A percentile compares a stretch with the other conserved stretches of the same genome.
Evolutionary conservation across 2,888 invertebrate species (phyloP).

Genomic region (Zaprionus lineosus): DNA sequence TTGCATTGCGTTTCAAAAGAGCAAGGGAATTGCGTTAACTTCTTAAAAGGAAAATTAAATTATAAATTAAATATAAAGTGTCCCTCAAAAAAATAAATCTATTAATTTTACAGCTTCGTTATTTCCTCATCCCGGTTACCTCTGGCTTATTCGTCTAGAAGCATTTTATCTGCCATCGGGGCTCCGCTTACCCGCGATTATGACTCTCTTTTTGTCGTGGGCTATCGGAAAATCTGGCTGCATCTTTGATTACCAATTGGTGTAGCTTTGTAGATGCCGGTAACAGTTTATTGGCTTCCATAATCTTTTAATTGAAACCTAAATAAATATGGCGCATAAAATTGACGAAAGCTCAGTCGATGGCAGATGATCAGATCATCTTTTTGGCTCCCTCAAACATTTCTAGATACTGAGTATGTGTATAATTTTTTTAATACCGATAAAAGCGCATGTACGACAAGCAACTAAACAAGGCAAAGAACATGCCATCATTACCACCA

Average conservation of each 20-base stretch:
- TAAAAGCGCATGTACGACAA: slow-evolving; percentile 79
- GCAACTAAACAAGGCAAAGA: slow-evolving; percentile 68
- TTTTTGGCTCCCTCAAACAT: not conserved
- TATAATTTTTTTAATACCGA: slow-evolving; percentile 69
- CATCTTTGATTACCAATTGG: slow-evolving; percentile 17
- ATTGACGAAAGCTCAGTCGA: slow-evolving; percentile 52
- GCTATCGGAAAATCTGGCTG: slow-evolving; percentile 12
- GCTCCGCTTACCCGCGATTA: no score
- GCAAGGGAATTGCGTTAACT: no score
- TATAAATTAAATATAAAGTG: no score
- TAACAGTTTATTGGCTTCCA: not conserved
- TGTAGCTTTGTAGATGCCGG: slow-evolving; percentile 13
- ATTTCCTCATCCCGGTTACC: no score
- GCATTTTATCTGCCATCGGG: no score
- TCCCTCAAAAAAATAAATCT: no score
- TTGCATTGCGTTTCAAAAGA: no score
- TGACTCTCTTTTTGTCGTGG: slow-evolving; percentile 7
- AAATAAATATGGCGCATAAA: slow-evolving; percentile 37
- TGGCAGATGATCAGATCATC: not conserved
- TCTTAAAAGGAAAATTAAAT: no score
- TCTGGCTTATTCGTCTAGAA: no score
- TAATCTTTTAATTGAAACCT: slow-evolving; percentile 36
- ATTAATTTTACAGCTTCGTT: no score
- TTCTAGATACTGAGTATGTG: slow-evolving; percentile 28
- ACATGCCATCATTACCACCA: slow-evolving; percentile 76